Percentiles rank a stretch among this genome's conserved stretches.
These are phyloP conservation scores for Suncus etruscus DNA, from an alignment of 2,113 vertebrate genomes.

Conservation along the genomic window DNA sequence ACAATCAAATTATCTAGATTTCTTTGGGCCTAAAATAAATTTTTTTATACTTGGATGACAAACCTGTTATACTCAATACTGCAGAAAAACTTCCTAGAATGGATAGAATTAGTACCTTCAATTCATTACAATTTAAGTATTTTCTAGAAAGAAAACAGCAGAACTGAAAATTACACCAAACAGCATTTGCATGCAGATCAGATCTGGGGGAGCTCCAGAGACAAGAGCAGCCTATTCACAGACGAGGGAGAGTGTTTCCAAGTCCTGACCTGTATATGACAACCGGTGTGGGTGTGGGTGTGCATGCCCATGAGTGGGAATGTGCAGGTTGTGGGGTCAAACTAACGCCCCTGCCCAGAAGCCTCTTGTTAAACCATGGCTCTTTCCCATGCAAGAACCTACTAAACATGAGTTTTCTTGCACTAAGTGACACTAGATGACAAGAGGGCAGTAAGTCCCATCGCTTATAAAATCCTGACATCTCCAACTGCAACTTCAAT, in stretches of 20 bases:
- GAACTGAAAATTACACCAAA: not conserved
- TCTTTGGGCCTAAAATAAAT: constrained; percentile 72
- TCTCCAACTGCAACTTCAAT: not conserved
- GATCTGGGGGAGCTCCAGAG: not conserved
- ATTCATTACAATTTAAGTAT: constrained; percentile 68
- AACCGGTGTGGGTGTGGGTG: no score
- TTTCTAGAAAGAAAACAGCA: constrained; percentile 45
- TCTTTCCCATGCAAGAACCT: fast-evolving
- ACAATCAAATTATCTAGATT: constrained; percentile 72
- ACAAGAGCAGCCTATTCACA: not conserved
- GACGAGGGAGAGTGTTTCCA: not conserved
- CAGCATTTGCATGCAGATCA: not conserved
- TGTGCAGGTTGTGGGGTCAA: no score
- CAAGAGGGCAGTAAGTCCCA: not conserved
- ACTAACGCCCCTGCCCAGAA: not conserved
- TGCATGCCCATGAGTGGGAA: no score
- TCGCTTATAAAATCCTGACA: not conserved
- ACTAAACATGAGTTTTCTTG: not conserved
- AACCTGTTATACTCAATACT: constrained; percentile 39
- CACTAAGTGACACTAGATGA: not conserved
- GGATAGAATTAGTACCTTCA: constrained; percentile 76
- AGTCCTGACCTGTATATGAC: no score
- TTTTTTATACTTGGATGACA: constrained; percentile 70
- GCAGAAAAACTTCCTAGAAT: constrained; percentile 71
- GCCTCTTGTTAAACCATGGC: fast-evolving